Percentiles rank a stretch among this genome's conserved stretches.
These are phyloP conservation scores for Diuraphis noxia DNA, from an alignment of 1,140 invertebrate genomes.

Conservation along the genomic window DNA sequence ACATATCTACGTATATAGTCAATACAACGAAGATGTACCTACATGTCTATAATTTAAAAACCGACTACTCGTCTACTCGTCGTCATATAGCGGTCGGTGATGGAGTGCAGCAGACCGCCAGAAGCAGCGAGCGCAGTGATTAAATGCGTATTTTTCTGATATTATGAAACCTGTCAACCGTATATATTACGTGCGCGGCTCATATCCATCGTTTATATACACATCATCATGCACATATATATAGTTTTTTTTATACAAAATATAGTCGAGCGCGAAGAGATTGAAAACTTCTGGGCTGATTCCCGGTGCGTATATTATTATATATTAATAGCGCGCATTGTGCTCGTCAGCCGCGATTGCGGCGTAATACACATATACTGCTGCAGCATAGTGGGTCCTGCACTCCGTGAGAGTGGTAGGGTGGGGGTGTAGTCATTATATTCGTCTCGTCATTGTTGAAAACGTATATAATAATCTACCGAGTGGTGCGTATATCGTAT, in stretches of 20 bases:
- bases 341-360: not conserved
- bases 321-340: slow-evolving; percentile 8
- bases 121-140: not conserved
- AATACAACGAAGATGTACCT: not conserved
- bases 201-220: not conserved
- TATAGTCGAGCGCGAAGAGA: slow-evolving; percentile 18
- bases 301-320: not conserved
- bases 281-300: slow-evolving; percentile 32
- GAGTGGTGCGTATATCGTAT: not conserved
- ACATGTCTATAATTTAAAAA: not conserved
- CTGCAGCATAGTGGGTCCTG: not conserved
- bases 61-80: not conserved
- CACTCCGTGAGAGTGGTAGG: not conserved
- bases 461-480: slow-evolving; percentile 31
- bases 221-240: not conserved
- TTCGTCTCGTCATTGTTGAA: slow-evolving; percentile 47
- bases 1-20: too few relatives aligned
- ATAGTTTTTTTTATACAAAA: not conserved
- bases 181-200: not conserved
- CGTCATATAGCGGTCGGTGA: not conserved
- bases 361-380: not conserved
- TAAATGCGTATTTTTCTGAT: slow-evolving; percentile 21
- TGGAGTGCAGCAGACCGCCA: not conserved
- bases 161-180: slow-evolving; percentile 44
- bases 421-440: slow-evolving; percentile 21